Conservation (phyloP, 2,797 vertebrate species). For the Yasuhikotakia modesta region DNA sequence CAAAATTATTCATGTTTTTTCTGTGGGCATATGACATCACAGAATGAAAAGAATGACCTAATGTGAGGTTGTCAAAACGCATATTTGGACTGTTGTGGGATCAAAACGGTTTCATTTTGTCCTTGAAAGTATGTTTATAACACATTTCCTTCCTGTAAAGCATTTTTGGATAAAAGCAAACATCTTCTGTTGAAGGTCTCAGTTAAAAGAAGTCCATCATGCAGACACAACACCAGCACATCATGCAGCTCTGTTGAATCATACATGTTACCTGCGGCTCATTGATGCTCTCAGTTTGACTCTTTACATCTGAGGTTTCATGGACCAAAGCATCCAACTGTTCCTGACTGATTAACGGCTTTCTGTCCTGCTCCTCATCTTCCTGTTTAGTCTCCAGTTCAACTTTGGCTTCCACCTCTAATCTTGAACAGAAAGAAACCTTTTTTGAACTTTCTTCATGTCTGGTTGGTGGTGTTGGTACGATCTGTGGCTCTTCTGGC, state of each 20-base stretch:
- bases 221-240: constrained; percentile 10
- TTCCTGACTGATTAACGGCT: background rate
- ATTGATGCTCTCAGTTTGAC: constrained; percentile 23
- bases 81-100: background rate
- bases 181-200: background rate
- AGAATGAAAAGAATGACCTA: background rate
- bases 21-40: background rate
- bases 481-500: constrained; percentile 12
- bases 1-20: background rate
- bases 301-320: constrained; percentile 13
- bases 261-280: constrained; percentile 62
- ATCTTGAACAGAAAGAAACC: background rate
- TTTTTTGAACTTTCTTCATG: constrained; percentile 6
- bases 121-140: background rate
- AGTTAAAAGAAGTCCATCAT: background rate
- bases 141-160: background rate
- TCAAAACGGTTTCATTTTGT: background rate
- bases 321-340: constrained; percentile 25
- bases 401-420: constrained; percentile 5
- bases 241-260: constrained; percentile 12
- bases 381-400: constrained; percentile 19
- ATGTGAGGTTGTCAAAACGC: background rate
- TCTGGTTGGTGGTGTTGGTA: constrained; percentile 18
- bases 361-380: constrained; percentile 2
- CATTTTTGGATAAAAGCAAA: background rate